Evolutionary conservation across 2,888 invertebrate species (phyloP).

Genomic region (Pandemis heparana): DNA sequence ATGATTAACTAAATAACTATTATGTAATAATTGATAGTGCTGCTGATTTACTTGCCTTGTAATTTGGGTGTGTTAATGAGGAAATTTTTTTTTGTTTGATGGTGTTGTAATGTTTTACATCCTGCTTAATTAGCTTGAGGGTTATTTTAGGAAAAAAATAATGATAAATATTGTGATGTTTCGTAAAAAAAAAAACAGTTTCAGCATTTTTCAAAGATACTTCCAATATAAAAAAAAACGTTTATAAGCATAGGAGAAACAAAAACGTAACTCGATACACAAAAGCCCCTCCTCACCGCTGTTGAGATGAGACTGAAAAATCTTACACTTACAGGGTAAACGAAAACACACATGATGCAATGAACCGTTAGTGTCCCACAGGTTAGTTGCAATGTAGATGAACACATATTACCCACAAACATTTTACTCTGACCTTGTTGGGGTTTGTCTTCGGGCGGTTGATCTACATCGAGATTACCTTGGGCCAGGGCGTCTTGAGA

Average conservation of each 20-base stretch:
- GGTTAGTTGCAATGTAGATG: slow-evolving; percentile 80
- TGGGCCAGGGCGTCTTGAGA: slow-evolving; percentile 55
- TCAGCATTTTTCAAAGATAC: no score
- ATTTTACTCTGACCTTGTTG: slow-evolving; percentile 66
- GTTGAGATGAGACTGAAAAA: not conserved
- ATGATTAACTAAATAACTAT: slow-evolving; percentile 20
- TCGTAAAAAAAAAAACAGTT: no score
- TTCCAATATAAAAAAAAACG: no score
- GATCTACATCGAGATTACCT: slow-evolving; percentile 80
- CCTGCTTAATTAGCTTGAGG: not conserved
- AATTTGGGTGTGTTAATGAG: not conserved
- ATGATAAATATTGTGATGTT: no score
- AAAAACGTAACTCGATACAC: not conserved
- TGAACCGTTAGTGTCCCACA: slow-evolving; percentile 54
- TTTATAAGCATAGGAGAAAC: no score
- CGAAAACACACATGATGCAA: slow-evolving; percentile 17
- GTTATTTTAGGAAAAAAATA: not conserved
- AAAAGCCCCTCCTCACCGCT: not conserved
- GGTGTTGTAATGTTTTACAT: no score
- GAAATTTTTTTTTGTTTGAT: no score
- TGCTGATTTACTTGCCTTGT: not conserved
- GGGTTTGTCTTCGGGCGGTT: slow-evolving; percentile 60
- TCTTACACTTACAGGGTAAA: not conserved
- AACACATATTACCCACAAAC: slow-evolving; percentile 61
- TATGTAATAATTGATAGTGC: slow-evolving; percentile 21